These are phyloP conservation scores for Neopelma chrysocephalum DNA, from an alignment of 2,797 vertebrate genomes.

Conservation along the genomic window DNA sequence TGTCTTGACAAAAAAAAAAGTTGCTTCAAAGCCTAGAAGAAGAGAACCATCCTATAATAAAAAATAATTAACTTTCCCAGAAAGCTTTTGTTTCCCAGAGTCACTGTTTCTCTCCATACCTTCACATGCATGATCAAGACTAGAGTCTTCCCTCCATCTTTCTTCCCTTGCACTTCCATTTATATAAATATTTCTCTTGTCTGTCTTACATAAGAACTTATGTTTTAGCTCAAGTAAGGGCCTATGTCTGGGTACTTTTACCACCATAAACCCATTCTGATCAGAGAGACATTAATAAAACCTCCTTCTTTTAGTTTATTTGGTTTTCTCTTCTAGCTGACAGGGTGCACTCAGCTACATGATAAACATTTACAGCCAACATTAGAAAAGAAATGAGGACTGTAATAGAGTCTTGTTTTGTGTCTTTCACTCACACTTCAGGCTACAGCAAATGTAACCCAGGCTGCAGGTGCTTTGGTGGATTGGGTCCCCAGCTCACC, in stretches of 20 bases:
- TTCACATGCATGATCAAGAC: not conserved
- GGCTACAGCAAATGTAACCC: not conserved
- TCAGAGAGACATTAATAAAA: slow-evolving; percentile 23
- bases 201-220: not conserved
- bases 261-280: not conserved
- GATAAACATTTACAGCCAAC: slow-evolving; percentile 32
- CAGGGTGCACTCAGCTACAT: not conserved
- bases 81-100: not conserved
- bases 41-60: not conserved
- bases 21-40: not conserved
- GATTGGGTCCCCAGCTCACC: not conserved
- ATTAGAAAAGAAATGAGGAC: slow-evolving; percentile 27
- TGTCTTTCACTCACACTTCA: not conserved
- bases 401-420: not conserved
- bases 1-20: not conserved
- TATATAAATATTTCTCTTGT: not conserved
- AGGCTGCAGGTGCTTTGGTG: not conserved
- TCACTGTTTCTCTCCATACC: not conserved
- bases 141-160: not conserved
- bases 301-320: slow-evolving; percentile 12
- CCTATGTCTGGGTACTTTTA: not conserved
- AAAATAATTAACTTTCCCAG: not conserved
- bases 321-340: not conserved
- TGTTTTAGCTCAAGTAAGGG: not conserved
- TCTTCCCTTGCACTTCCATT: not conserved